These are phyloP conservation scores for Anolis carolinensis DNA, from an alignment of 2,113 vertebrate species.

Conservation along the genomic window DNA sequence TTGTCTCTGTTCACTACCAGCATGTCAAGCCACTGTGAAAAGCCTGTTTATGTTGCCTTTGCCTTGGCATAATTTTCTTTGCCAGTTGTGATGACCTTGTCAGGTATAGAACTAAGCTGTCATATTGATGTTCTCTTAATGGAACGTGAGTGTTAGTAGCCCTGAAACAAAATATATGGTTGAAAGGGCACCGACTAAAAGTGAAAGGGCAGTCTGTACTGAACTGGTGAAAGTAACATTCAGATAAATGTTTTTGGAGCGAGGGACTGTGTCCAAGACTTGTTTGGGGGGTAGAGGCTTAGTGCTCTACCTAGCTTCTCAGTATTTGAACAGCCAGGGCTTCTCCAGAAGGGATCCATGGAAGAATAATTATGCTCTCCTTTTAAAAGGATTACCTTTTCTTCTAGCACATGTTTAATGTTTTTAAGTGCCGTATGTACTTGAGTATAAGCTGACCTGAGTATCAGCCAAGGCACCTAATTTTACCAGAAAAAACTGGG, in stretches of 20 bases:
- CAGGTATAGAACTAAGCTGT: neutral
- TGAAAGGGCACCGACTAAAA: neutral
- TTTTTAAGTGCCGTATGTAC: neutral
- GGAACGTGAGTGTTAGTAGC: neutral
- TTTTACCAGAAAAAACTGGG: too few relatives aligned
- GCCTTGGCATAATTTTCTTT: neutral
- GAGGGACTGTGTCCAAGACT: too few relatives aligned
- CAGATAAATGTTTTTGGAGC: neutral
- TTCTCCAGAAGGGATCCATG: neutral
- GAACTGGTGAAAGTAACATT: neutral
- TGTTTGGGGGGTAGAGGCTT: too few relatives aligned
- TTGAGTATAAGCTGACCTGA: too few relatives aligned
- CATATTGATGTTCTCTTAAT: neutral
- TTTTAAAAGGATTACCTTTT: too few relatives aligned
- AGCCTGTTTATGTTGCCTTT: neutral
- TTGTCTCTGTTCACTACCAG: neutral
- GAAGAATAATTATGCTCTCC: too few relatives aligned
- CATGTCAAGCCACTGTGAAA: neutral
- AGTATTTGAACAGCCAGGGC: neutral
- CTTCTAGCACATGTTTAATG: neutral
- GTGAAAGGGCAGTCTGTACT: neutral
- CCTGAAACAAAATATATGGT: conserved; percentile 1
- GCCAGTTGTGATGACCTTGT: neutral
- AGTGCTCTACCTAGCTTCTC: neutral
- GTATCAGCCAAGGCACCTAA: too few relatives aligned